Conservation (phyloP, 2,113 vertebrate genomes). For the Poecilia latipinna region DNA sequence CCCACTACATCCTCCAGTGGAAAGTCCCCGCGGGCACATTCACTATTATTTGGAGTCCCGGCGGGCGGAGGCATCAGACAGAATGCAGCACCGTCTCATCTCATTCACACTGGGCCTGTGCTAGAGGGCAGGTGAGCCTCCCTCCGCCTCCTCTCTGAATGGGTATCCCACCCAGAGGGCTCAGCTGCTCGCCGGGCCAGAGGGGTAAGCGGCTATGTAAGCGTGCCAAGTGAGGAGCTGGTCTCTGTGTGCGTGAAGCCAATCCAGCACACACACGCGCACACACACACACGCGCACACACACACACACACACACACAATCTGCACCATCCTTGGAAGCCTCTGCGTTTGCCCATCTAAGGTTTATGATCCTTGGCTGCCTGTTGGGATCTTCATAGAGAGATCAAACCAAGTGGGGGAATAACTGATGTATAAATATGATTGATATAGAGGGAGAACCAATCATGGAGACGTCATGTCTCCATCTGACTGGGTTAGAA, state of each 20-base stretch:
- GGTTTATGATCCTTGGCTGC: constrained; percentile 70
- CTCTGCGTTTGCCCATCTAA: constrained; percentile 45
- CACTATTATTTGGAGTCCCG: constrained; percentile 72
- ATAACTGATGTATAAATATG: constrained; percentile 34
- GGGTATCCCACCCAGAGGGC: constrained; percentile 73
- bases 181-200: constrained; percentile 77
- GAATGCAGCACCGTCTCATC: constrained; percentile 59
- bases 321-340: constrained; percentile 37
- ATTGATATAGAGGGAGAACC: background rate
- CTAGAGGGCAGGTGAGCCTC: constrained; percentile 75
- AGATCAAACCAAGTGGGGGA: constrained; percentile 57
- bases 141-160: constrained; percentile 68
- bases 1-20: constrained; percentile 66
- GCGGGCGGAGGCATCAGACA: constrained; percentile 69
- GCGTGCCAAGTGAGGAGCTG: constrained; percentile 70
- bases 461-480: background rate
- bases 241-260: constrained; percentile 55
- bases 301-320: constrained; percentile 16
- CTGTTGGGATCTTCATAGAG: constrained; percentile 67
- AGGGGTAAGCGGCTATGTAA: constrained; percentile 71
- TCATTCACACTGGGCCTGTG: constrained; percentile 66
- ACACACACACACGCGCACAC: constrained; percentile 19
- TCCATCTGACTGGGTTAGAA: background rate
- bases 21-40: constrained; percentile 75
- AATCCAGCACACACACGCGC: constrained; percentile 20